These are phyloP conservation scores for Branchipolynoe longqiensis DNA, from an alignment of 2,888 invertebrate genomes.

Conservation along the genomic window DNA sequence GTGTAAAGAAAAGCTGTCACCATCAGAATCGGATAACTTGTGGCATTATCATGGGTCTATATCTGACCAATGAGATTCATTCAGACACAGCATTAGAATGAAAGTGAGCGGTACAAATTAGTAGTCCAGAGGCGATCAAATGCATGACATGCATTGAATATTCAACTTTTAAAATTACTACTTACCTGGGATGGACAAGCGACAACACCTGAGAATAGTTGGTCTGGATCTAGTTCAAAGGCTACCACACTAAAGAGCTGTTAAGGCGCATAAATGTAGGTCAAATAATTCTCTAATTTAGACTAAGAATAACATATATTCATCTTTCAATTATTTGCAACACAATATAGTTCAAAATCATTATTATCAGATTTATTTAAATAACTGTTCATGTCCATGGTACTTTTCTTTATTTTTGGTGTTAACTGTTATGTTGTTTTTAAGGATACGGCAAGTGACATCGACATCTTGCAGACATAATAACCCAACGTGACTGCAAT, in stretches of 20 bases:
- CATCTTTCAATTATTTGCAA: too few species aligned
- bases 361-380: background rate
- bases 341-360: background rate
- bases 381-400: background rate
- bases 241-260: background rate
- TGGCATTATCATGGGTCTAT: too few species aligned
- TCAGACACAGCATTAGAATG: too few species aligned
- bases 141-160: too few species aligned
- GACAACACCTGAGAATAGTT: slow-evolving; percentile 89
- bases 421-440: background rate
- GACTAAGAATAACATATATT: background rate
- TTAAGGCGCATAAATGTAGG: background rate
- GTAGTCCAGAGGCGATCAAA: too few species aligned
- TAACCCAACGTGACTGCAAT: slow-evolving; percentile 87
- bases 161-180: background rate
- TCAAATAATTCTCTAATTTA: background rate
- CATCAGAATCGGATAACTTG: too few species aligned
- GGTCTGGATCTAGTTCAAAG: slow-evolving; percentile 67
- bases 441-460: slow-evolving; percentile 85
- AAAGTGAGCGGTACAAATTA: too few species aligned
- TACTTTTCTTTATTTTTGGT: too few species aligned
- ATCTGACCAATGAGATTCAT: too few species aligned
- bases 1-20: too few species aligned
- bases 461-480: slow-evolving; percentile 85
- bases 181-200: slow-evolving; percentile 90